Evolutionary conservation across 2,113 vertebrate genomes (phyloP).

Genomic region (Meles meles): DNA sequence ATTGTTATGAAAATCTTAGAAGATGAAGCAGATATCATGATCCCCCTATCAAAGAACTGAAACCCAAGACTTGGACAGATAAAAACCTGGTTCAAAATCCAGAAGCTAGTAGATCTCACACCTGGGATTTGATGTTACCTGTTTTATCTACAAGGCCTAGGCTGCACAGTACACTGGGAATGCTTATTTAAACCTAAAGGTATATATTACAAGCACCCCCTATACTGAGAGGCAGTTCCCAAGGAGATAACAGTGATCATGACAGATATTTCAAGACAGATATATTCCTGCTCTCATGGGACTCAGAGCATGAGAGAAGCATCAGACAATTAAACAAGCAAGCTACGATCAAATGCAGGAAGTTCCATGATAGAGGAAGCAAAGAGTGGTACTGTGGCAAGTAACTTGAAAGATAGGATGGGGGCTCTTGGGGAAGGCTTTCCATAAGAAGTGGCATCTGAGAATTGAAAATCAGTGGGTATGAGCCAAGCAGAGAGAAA

Average conservation of each 20-base stretch:
- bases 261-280: not conserved
- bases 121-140: not conserved
- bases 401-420: not conserved
- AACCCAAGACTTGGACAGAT: not conserved
- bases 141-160: not conserved
- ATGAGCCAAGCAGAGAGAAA: not conserved
- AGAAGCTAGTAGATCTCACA: not conserved
- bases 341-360: not conserved
- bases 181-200: not conserved
- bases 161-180: not conserved
- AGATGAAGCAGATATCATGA: not conserved
- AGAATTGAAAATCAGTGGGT: not conserved
- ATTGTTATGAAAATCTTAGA: not conserved
- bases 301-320: not conserved
- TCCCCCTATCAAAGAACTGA: not conserved
- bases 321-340: not conserved
- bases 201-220: not conserved
- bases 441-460: not conserved
- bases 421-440: not conserved
- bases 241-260: not conserved
- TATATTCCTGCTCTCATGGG: not conserved
- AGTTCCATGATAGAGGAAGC: not conserved
- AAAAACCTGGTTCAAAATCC: not conserved
- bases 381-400: not conserved
- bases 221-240: not conserved